Evolutionary conservation across 1,140 invertebrate species (phyloP).

Genomic region (Aphelenchoides avenae): DNA sequence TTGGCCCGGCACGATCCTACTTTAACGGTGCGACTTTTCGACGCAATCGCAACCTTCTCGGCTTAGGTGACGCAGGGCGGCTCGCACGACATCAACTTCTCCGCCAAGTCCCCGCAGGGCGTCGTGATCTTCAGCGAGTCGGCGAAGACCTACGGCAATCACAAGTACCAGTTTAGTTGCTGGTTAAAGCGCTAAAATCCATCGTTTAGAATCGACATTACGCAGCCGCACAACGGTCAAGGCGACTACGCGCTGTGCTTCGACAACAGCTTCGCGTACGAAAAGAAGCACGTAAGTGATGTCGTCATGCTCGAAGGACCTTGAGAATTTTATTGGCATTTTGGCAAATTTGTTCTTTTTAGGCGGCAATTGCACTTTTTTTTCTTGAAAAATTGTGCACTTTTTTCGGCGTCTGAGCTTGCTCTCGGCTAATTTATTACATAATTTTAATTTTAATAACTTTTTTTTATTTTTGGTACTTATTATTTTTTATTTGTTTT

Average conservation of each 20-base stretch:
- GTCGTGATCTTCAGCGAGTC: conserved; percentile 53
- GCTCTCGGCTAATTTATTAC: too few relatives aligned
- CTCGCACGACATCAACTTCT: conserved; percentile 61
- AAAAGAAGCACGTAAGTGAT: background rate
- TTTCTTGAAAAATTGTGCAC: too few relatives aligned
- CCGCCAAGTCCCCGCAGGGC: conserved; percentile 50
- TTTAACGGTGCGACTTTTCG: too few relatives aligned
- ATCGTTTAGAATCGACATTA: conserved; percentile 19
- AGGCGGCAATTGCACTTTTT: background rate
- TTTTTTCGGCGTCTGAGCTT: too few relatives aligned
- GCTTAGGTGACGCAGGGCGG: conserved; percentile 62
- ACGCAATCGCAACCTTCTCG: too few relatives aligned
- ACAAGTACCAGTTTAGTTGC: conserved; percentile 50
- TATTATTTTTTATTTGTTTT: conserved; percentile 42
- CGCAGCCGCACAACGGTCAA: conserved; percentile 29
- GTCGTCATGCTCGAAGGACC: conserved; percentile 35
- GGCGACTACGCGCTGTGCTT: conserved; percentile 63
- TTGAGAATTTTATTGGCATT: conserved; percentile 59
- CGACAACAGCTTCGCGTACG: conserved; percentile 61
- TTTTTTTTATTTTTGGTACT: background rate
- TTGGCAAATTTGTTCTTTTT: conserved; percentile 26
- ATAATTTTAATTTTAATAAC: too few relatives aligned
- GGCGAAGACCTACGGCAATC: conserved; percentile 58
- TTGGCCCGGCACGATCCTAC: too few relatives aligned
- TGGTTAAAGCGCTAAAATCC: background rate